Evolutionary conservation across 2,888 invertebrate species (phyloP).

Genomic region (Orchestes rusci): DNA sequence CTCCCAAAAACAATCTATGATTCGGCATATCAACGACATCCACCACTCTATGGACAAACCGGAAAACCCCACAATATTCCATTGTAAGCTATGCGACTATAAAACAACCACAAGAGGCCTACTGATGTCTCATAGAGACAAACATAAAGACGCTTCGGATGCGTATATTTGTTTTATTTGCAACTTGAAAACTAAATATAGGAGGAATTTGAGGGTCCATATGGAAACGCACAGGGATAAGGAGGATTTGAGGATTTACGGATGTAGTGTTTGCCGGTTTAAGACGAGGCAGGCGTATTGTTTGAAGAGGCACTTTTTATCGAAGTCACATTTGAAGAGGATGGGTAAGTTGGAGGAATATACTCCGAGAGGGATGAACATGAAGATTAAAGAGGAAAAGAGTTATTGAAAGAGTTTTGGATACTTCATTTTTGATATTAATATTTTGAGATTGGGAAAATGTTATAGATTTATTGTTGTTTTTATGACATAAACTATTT

Average conservation of each 20-base stretch:
- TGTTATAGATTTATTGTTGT: too few relatives aligned
- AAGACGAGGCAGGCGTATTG: slow-evolving; percentile 9
- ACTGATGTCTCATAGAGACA: slow-evolving; percentile 12
- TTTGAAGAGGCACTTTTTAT: slow-evolving; percentile 17
- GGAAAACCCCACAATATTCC: neutral
- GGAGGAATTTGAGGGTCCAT: slow-evolving; percentile 16
- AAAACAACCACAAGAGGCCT: slow-evolving; percentile 6
- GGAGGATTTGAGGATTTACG: slow-evolving; percentile 1
- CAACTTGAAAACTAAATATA: slow-evolving; percentile 14
- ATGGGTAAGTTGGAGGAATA: slow-evolving; percentile 12
- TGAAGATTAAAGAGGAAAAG: neutral
- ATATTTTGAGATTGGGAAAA: too few relatives aligned
- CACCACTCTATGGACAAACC: neutral
- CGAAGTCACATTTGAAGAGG: slow-evolving; percentile 11
- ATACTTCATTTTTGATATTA: too few relatives aligned
- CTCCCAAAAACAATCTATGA: slow-evolving; percentile 11
- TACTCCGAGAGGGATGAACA: slow-evolving; percentile 7
- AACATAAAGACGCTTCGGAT: slow-evolving; percentile 6
- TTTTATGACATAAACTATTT: too few relatives aligned
- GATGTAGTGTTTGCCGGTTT: slow-evolving; percentile 14
- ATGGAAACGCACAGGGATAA: slow-evolving; percentile 12
- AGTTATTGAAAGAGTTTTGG: neutral
- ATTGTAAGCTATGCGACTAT: slow-evolving; percentile 12
- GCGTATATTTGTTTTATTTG: slow-evolving; percentile 17
- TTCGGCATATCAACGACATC: slow-evolving; percentile 6